Conservation (phyloP, 2,888 invertebrate species). For the Camponotus fellah region DNA sequence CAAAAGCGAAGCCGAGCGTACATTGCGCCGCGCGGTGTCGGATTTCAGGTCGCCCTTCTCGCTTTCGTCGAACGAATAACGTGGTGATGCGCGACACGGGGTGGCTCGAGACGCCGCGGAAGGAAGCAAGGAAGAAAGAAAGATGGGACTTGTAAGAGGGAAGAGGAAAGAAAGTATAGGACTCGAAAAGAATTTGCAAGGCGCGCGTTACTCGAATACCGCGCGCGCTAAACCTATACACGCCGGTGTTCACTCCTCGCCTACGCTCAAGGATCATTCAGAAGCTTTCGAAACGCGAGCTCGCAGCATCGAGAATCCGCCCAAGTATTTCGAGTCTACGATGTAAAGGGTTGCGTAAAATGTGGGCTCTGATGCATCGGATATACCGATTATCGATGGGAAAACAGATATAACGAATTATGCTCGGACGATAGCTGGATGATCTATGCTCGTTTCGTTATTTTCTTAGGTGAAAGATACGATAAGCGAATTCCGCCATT, state of each 20-base stretch:
- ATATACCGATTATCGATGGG: conserved; percentile 5
- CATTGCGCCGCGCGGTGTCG: conserved; percentile 59
- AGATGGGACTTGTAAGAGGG: not conserved
- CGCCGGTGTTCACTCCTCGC: conserved; percentile 49
- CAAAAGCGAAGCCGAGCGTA: conserved; percentile 68
- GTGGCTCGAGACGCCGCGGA: conserved; percentile 27
- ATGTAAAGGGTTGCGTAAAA: conserved; percentile 41
- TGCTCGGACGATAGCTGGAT: not conserved
- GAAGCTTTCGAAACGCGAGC: conserved; percentile 71
- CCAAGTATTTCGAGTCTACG: conserved; percentile 65
- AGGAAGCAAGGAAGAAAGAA: not conserved
- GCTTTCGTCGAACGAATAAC: conserved; percentile 58
- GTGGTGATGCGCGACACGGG: conserved; percentile 50
- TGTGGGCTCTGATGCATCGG: conserved; percentile 10
- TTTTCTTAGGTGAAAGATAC: conserved; percentile 36
- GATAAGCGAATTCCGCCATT: not conserved
- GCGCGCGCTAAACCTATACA: conserved; percentile 50
- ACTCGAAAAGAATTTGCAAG: conserved; percentile 71
- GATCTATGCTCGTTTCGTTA: conserved; percentile 3
- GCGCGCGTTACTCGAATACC: conserved; percentile 71
- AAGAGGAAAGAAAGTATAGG: conserved; percentile 2
- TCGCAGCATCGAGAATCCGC: conserved; percentile 62
- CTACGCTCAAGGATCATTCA: conserved; percentile 56
- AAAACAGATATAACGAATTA: conserved; percentile 4
- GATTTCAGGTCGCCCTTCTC: conserved; percentile 60